Conservation (phyloP, 2,113 vertebrate genomes). For the Hyperopisus bebe region DNA sequence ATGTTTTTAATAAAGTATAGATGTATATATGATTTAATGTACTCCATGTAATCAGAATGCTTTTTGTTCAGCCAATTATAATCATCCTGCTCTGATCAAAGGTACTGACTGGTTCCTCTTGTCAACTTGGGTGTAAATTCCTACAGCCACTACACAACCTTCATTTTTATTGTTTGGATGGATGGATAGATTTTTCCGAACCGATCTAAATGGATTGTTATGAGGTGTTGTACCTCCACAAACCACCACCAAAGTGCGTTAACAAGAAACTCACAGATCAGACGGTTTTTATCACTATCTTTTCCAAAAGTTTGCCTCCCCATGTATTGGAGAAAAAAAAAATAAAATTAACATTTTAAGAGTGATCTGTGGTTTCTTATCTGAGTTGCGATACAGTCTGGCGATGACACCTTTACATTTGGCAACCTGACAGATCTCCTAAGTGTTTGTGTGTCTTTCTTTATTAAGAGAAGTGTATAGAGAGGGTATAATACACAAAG, state of each 20-base stretch:
- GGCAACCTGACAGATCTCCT: not conserved
- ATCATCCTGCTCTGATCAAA: not conserved
- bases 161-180: not conserved
- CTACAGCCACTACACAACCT: not conserved
- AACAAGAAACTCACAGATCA: not conserved
- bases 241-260: not conserved
- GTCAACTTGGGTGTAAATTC: not conserved
- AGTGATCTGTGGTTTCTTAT: not conserved
- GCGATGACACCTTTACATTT: not conserved
- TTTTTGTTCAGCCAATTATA: not conserved
- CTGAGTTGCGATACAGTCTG: not conserved
- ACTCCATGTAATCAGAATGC: not conserved
- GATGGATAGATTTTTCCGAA: not conserved
- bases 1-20: not conserved
- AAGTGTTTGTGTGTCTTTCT: not conserved
- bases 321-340: not conserved
- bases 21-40: not conserved
- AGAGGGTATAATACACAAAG: not conserved
- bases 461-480: constrained; percentile 1
- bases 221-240: not conserved
- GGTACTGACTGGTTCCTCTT: not conserved
- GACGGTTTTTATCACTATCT: not conserved
- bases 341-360: not conserved
- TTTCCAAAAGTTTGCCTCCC: not conserved
- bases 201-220: not conserved